Percentiles rank a stretch among this genome's conserved stretches.
Evolutionary conservation across 2,113 vertebrate genomes (phyloP).

Genomic region (pig (Sus scrofa)): T2T-Sscrofa CM000820.6:92809001-92809500

Average conservation of each 20-base stretch:
- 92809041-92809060: constrained; percentile 58
- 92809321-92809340: not conserved
- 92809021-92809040: constrained; percentile 51
- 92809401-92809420: not conserved
- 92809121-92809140: constrained; percentile 58
- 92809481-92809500: not conserved
- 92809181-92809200: constrained; percentile 19
- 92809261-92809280: constrained; percentile 11
- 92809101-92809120: constrained; percentile 44
- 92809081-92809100: constrained; percentile 55
- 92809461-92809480: not conserved
- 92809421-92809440: not conserved
- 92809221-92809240: not conserved
- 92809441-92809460: not conserved
- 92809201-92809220: constrained; percentile 18
- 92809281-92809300: constrained; percentile 30
- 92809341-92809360: not conserved
- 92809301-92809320: not conserved
- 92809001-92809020: constrained; percentile 63
- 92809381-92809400: not conserved
- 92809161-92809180: constrained; percentile 62
- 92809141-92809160: constrained; percentile 28
- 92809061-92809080: constrained; percentile 65
- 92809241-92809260: not conserved
- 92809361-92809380: not conserved